Evolutionary conservation across 2,797 vertebrate genomes (phyloP), one percentile per base, ranked within the genome.

Genomic region (Myotis myotis): DNA sequence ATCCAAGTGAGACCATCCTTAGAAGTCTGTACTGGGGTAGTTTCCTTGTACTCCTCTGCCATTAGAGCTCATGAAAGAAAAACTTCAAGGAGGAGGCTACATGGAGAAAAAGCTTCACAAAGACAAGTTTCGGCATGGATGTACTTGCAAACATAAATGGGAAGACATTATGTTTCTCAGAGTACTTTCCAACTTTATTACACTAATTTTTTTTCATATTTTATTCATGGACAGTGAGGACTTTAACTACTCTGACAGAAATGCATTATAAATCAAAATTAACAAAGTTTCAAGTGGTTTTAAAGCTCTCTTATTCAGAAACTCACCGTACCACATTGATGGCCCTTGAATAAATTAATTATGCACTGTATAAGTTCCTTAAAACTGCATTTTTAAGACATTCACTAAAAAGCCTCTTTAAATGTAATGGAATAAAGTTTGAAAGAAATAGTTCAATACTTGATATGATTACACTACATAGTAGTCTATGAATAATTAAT

Each of bases 201-300:
- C 13, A 20, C 33, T 83, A 55, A 83, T 83, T 82, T 74, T 47
- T 44, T 86, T 49, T 94, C 49, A 62, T 70, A 57, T 80, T 96
- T 95, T 92, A 94, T 71, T 90, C 49, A 53, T 93, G 87, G 87
- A 94, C 68, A 94, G 53, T 53, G 70, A 92, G 15, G 70, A 6
- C 36, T 94, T 51, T 82, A 81, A 22, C 49, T 44, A 82, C 72
- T 94, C 62, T 92, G 92, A 83, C 53, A 86, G 64, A 62, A 57
- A 96, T 85, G 13, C 28, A 38, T 90, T 90, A 82, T 84, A 93
- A 95, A 96, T 96, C 60, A 97, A 89, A 93, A 92, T 89, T 95
- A 91, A 96, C 91, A 79, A 95, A 95, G 85, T 44, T 85, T 81
- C 80, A 85, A 86, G 71, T 72, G 89, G 28, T 83, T 89, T 94